Percentiles rank a stretch among this genome's conserved stretches.
Evolutionary conservation across 1,140 invertebrate genomes (phyloP).

Genomic region (Aphaenogaster ashmeadi): DNA sequence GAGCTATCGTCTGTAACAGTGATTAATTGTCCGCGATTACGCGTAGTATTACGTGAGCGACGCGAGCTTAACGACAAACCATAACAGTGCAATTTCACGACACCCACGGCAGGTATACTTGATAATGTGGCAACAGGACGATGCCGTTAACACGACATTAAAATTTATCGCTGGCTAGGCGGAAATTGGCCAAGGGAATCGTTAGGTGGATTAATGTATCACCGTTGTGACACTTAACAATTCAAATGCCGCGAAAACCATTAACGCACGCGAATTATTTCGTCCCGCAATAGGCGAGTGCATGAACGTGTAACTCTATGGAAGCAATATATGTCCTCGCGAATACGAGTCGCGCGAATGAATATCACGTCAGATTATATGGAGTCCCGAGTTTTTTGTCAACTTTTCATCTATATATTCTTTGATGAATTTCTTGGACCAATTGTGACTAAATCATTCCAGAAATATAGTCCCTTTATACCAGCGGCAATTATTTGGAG

Average conservation of each 20-base stretch:
- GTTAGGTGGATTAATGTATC: conserved; percentile 68
- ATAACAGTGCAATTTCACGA: conserved; percentile 63
- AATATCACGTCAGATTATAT: background rate
- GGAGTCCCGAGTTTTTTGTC: background rate
- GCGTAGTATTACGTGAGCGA: conserved; percentile 53
- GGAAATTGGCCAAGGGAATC: conserved; percentile 76
- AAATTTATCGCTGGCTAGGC: conserved; percentile 75
- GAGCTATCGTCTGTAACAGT: conserved; percentile 28
- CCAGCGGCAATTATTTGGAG: background rate
- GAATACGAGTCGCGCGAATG: too few relatives aligned
- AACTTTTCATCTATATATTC: background rate
- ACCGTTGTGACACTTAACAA: conserved; percentile 9
- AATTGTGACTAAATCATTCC: background rate
- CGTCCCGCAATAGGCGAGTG: conserved; percentile 3
- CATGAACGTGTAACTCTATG: background rate
- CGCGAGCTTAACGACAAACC: conserved; percentile 61
- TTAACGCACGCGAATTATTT: conserved; percentile 67
- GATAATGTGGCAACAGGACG: conserved; percentile 62
- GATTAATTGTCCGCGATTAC: conserved; percentile 58
- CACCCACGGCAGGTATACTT: conserved; percentile 60
- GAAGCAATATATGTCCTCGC: background rate
- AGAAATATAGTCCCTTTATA: background rate
- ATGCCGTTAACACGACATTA: conserved; percentile 74
- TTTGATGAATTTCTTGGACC: background rate
- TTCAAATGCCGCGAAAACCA: conserved; percentile 64